Percentiles rank a stretch among this genome's conserved stretches.
Evolutionary conservation across 1,140 invertebrate species (phyloP).

Genomic region (Pogonomyrmex barbatus): DNA sequence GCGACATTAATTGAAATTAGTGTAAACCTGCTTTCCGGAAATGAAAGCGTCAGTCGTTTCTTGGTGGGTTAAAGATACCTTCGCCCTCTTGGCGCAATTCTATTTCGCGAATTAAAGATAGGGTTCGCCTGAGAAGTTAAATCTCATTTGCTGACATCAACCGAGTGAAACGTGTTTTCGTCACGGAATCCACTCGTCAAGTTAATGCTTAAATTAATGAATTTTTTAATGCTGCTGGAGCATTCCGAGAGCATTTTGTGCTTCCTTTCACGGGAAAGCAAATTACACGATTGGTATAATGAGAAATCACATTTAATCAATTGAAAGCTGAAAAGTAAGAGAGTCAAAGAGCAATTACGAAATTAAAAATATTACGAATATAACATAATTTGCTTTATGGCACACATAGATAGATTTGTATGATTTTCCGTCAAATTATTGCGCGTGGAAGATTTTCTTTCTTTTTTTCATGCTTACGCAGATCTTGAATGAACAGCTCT

Average conservation of each 20-base stretch:
- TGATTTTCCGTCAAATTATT: neutral
- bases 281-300: neutral
- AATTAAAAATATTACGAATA: neutral
- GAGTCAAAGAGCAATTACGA: neutral
- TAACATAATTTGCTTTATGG: neutral
- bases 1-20: conserved; percentile 45
- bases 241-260: neutral
- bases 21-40: conserved; percentile 5
- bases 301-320: neutral
- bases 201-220: conserved; percentile 31
- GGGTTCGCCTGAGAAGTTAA: conserved; percentile 26
- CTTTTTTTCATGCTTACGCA: neutral
- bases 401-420: neutral
- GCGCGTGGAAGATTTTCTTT: neutral
- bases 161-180: conserved; percentile 16
- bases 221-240: neutral
- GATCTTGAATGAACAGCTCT: neutral
- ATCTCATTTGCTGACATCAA: conserved; percentile 25
- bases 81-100: neutral
- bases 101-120: conserved; percentile 39
- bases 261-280: neutral
- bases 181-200: conserved; percentile 1
- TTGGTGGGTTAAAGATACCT: conserved; percentile 1
- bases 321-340: neutral
- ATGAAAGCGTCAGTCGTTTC: conserved; percentile 10